phyloP scores from a whole-genome alignment of 2,113 vertebrate genomes.

The Coryphaenoides rupestris region DNA sequence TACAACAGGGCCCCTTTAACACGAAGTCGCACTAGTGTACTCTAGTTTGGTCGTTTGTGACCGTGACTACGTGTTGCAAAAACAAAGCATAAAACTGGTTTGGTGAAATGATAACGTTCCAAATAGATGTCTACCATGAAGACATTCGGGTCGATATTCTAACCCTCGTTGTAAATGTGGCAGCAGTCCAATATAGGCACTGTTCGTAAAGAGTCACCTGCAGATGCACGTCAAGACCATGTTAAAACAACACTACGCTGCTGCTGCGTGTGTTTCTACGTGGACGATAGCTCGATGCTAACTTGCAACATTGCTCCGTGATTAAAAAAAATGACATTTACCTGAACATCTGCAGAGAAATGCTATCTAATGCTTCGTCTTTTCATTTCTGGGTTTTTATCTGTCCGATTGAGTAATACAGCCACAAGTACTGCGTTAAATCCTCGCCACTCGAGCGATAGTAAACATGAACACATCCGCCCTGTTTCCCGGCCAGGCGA shows the following conservation, averaged over 20 bases:
- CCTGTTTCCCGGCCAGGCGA: conserved; percentile 51
- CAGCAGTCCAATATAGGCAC: no score
- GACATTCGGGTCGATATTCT: no score
- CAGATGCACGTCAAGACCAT: not conserved
- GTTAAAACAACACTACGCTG: not conserved
- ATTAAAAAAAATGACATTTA: conserved; percentile 26
- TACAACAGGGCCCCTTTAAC: no score
- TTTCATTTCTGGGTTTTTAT: not conserved
- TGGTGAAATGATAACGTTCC: no score
- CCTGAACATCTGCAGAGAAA: conserved; percentile 20
- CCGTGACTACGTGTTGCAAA: no score
- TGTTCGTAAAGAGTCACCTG: no score
- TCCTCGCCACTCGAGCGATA: conserved; percentile 30
- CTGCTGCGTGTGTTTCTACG: conserved; percentile 12
- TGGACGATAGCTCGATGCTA: conserved; percentile 35
- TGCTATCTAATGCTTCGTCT: not conserved
- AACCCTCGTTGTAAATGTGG: no score
- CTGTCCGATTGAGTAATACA: conserved; percentile 14
- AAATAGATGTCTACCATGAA: no score
- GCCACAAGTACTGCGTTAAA: conserved; percentile 15
- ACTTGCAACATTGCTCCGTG: not conserved
- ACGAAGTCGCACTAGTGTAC: no score
- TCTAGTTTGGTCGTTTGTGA: no score
- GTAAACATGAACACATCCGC: conserved; percentile 63
- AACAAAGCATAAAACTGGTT: no score